Evolutionary conservation across 2,113 vertebrate species (phyloP).

Genomic region (Trichomycterus rosablanca): DNA sequence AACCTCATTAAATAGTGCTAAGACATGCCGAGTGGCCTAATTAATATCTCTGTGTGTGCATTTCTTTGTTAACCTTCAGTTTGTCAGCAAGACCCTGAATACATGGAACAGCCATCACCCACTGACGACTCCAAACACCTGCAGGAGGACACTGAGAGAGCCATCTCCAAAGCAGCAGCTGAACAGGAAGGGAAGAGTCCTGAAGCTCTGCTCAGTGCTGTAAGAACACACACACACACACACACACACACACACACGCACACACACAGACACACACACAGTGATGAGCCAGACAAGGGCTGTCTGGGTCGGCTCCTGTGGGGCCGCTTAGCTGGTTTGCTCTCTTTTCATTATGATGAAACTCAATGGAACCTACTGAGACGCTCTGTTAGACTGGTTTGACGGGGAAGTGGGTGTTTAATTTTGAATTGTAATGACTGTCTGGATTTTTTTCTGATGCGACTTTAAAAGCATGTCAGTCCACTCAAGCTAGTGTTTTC

Average conservation of each 20-base stretch:
- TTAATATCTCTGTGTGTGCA: slow-evolving; percentile 4
- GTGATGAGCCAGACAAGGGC: slow-evolving; percentile 22
- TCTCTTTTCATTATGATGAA: slow-evolving; percentile 30
- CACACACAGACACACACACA: background rate
- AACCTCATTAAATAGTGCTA: too few species aligned
- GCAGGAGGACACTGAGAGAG: slow-evolving; percentile 86
- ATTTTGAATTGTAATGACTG: background rate
- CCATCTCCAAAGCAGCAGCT: slow-evolving; percentile 82
- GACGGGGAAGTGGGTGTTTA: background rate
- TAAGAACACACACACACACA: slow-evolving; percentile 58
- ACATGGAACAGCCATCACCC: slow-evolving; percentile 94
- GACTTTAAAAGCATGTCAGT: background rate
- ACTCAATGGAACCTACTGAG: slow-evolving; percentile 11
- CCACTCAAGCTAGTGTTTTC: too few species aligned
- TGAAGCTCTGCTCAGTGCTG: slow-evolving; percentile 83
- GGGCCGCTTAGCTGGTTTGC: slow-evolving; percentile 10
- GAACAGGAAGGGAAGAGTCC: slow-evolving; percentile 84
- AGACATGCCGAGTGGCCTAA: too few species aligned
- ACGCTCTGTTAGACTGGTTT: slow-evolving; percentile 5
- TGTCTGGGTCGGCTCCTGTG: slow-evolving; percentile 30
- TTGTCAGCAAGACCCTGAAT: slow-evolving; percentile 83
- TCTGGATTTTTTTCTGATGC: slow-evolving; percentile 10
- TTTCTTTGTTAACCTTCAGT: slow-evolving; percentile 52
- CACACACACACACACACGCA: background rate
- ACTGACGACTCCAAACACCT: slow-evolving; percentile 82